A percentile compares a stretch with the other conserved stretches of the same genome.
Evolutionary conservation across 2,113 vertebrate species (phyloP).

Genomic region (Myotis lucifugus): DNA sequence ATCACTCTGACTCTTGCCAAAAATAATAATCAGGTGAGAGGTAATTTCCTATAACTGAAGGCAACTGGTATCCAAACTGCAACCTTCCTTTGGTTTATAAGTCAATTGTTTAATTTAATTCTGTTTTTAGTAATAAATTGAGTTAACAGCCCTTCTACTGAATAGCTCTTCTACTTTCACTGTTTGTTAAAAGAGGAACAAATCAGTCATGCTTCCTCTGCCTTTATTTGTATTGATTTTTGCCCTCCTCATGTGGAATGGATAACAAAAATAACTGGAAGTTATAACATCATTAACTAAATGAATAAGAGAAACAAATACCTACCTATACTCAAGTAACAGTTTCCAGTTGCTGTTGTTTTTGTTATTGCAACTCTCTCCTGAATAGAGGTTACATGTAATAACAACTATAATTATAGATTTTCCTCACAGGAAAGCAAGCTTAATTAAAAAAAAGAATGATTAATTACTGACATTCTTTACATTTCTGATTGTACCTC

Average conservation of each 20-base stretch:
- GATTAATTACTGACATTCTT: slow-evolving; percentile 77
- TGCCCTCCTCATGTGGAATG: slow-evolving; percentile 64
- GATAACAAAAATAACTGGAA: slow-evolving; percentile 76
- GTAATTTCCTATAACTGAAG: not conserved
- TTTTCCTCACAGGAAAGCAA: slow-evolving; percentile 69
- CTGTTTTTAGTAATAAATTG: not conserved
- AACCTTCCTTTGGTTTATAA: not conserved
- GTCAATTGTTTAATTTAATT: slow-evolving; percentile 11
- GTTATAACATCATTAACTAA: slow-evolving; percentile 23
- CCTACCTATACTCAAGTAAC: slow-evolving; percentile 53
- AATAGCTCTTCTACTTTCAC: not conserved
- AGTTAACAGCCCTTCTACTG: not conserved
- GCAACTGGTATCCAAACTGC: not conserved
- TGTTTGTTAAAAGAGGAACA: slow-evolving; percentile 58
- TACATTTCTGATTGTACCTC: slow-evolving; percentile 77
- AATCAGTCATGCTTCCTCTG: slow-evolving; percentile 45
- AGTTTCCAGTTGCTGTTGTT: slow-evolving; percentile 2
- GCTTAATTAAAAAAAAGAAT: slow-evolving; percentile 40
- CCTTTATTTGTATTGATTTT: slow-evolving; percentile 78
- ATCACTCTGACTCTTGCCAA: not conserved
- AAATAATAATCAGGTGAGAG: slow-evolving; percentile 9
- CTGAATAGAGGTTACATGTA: slow-evolving; percentile 59
- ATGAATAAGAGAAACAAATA: slow-evolving; percentile 77
- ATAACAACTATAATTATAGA: slow-evolving; percentile 74
- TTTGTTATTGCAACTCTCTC: slow-evolving; percentile 67